These are phyloP conservation scores for Rhadina sibilatrix DNA, from an alignment of 2,113 vertebrate species.

Conservation along the genomic window DNA sequence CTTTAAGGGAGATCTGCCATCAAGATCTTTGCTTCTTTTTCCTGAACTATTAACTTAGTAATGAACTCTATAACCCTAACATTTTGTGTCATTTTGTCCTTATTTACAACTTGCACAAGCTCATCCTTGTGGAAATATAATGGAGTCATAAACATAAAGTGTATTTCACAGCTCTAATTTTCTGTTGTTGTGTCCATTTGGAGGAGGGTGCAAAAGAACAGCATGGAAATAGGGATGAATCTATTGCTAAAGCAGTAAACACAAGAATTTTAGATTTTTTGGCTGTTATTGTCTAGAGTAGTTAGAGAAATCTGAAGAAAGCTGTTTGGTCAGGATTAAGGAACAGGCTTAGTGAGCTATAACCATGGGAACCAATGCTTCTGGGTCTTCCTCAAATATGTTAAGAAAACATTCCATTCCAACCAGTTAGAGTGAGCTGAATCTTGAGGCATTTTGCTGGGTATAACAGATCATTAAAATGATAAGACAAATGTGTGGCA, in stretches of 20 bases:
- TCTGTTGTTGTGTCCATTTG: background rate
- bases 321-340: background rate
- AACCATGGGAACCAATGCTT: background rate
- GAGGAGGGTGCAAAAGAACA: background rate
- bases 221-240: background rate
- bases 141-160: background rate
- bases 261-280: background rate
- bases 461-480: background rate
- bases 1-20: background rate
- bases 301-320: background rate
- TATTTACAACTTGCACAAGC: background rate
- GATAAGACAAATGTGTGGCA: background rate
- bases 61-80: background rate
- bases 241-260: background rate
- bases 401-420: slow-evolving; percentile 34
- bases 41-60: background rate
- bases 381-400: slow-evolving; percentile 5
- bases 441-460: background rate
- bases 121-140: background rate
- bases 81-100: background rate
- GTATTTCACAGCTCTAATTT: background rate
- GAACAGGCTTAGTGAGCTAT: background rate
- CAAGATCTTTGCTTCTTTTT: background rate
- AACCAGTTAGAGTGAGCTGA: background rate
- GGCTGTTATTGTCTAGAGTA: background rate